Evolutionary conservation across 2,797 vertebrate genomes (phyloP), one percentile per base, ranked within the genome.

Genomic region (Heterohyrax brucei): DNA sequence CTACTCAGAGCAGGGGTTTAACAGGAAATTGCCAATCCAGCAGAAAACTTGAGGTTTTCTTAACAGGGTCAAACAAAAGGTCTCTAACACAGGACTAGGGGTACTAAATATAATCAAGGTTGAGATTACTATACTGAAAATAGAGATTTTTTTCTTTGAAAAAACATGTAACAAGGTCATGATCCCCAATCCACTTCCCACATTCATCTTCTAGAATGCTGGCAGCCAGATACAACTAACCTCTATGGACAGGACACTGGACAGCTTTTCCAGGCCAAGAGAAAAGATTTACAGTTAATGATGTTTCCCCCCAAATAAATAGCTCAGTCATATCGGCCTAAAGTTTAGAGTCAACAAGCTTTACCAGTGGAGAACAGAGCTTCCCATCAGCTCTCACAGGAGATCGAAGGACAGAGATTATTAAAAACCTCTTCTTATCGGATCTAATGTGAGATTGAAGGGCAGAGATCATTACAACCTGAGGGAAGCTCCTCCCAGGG

Each of bases 241-340:
- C 5, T 30, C 44, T 84, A 10, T 76, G 56, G 53, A 9, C 70
- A 76, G 64, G 18, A 91, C 12, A 79, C 39, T 72, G 66, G 44
- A 87, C 92, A 91, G 88, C 26, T 56, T 33, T 16, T 62, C 61
- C n/a, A 78, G 46, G 56, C 19, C 9, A 64, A 88, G 82, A 75
- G 76, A 64, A 77, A 66, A 24, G 16, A 77, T 26, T 84, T 68
- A 18, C 64, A 50, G 50, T 59, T 7, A 39, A 72, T 59, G 33
- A 48, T 7, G 62, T 21, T 8, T n/a, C 2, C 10, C 5, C 0
- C 26, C 2, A 64, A 46, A 53, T 18, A 81, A 93, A 84, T 19
- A 33, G 5, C 3, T 16, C n/a, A 10, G 2, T 24, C 2, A 50
- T 48, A 44, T 50, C 10, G 39, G 44, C 44, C 53, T 48, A 7